A percentile compares a stretch with the other conserved stretches of the same genome.
Conservation (phyloP, 2,888 invertebrate genomes). For the Apamea crenata region DNA sequence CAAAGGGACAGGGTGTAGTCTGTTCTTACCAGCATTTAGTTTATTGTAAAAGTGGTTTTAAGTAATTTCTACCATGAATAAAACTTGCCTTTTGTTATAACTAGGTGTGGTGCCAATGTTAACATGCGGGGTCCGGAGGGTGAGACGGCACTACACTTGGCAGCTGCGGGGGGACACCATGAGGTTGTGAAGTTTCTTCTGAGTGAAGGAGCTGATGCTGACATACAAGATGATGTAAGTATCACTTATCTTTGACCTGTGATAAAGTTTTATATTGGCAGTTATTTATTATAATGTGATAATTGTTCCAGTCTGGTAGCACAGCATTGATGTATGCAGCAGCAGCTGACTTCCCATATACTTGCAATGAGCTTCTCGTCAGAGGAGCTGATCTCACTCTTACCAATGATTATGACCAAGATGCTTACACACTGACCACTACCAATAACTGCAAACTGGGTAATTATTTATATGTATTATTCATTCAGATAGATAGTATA, state of each 20-base stretch:
- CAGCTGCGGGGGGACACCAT: constrained; percentile 96
- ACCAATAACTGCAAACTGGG: constrained; percentile 89
- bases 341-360: constrained; percentile 96
- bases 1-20: constrained; percentile 16
- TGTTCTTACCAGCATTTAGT: background rate
- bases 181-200: constrained; percentile 96
- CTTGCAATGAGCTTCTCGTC: constrained; percentile 95
- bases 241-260: background rate
- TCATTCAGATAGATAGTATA: background rate
- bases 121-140: constrained; percentile 94
- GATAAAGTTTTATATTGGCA: background rate
- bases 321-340: constrained; percentile 98
- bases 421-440: constrained; percentile 95
- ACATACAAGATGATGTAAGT: constrained; percentile 95
- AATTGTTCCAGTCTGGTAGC: constrained; percentile 93
- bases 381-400: constrained; percentile 95
- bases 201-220: constrained; percentile 94
- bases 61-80: background rate
- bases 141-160: constrained; percentile 95
- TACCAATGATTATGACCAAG: constrained; percentile 95
- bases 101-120: constrained; percentile 93
- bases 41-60: background rate
- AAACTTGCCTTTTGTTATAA: constrained; percentile 25
- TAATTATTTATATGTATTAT: constrained; percentile 66
- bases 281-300: constrained; percentile 29